Conservation (phyloP, 2,113 vertebrate genomes). For the Nicator chloris region DNA sequence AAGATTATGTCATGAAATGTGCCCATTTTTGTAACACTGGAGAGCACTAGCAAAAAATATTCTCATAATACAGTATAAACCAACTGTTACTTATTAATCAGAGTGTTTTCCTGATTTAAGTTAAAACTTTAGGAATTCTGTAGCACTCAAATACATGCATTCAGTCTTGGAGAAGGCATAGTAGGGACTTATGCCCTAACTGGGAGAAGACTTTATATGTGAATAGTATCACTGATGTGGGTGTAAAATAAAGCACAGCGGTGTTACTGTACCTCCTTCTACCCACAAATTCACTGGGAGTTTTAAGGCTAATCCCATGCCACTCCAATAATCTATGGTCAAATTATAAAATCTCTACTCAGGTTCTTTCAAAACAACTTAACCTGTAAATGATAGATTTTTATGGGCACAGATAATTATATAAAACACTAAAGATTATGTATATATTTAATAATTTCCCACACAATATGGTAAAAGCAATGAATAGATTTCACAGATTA, state of each 20-base stretch:
- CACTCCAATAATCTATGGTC: neutral
- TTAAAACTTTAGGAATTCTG: neutral
- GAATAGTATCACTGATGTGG: neutral
- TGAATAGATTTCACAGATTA: neutral
- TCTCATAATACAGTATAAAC: neutral
- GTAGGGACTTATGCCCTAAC: neutral
- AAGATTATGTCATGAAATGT: neutral
- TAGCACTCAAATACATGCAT: neutral
- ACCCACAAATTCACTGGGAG: neutral
- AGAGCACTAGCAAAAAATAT: neutral
- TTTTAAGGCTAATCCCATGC: neutral
- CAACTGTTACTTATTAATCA: neutral
- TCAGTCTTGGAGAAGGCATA: neutral
- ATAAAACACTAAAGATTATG: neutral
- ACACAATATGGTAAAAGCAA: neutral
- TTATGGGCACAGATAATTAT: fast-evolving
- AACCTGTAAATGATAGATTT: neutral
- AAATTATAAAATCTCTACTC: neutral
- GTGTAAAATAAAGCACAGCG: neutral
- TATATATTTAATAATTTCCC: neutral
- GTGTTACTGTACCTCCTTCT: neutral
- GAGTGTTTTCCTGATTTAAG: neutral
- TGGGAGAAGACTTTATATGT: neutral
- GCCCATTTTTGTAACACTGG: neutral
- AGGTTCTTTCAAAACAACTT: neutral